These are phyloP conservation scores for Beaufortia kweichowensis DNA, from an alignment of 2,113 vertebrate genomes.

Conservation along the genomic window DNA sequence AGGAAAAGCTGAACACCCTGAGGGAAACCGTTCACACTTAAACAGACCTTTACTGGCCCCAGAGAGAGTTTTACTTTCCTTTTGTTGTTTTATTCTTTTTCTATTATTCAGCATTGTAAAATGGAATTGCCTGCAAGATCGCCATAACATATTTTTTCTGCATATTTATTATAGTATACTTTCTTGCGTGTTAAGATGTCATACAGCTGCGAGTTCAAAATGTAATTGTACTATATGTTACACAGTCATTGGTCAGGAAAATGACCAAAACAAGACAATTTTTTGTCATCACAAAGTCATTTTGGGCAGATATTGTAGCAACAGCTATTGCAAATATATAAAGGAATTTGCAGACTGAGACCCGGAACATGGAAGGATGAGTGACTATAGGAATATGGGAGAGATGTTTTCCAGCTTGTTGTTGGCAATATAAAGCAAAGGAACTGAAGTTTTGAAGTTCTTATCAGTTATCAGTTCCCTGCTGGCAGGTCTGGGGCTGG, in stretches of 20 bases:
- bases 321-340: not conserved
- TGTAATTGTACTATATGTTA: not conserved
- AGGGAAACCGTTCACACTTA: not conserved
- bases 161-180: not conserved
- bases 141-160: not conserved
- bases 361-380: not conserved
- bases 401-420: not conserved
- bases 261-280: not conserved
- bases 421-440: not conserved
- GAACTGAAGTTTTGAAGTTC: not conserved
- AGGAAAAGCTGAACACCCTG: not conserved
- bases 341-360: not conserved
- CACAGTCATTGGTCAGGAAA: not conserved
- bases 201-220: not conserved
- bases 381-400: not conserved
- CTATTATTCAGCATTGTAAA: not conserved
- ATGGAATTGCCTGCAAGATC: not conserved
- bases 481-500: constrained; percentile 22
- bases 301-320: not conserved
- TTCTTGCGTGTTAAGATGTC: not conserved
- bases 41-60: not conserved
- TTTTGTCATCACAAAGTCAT: not conserved
- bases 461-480: not conserved
- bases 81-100: not conserved
- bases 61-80: not conserved